These are phyloP conservation scores for Saguinus midas DNA, from an alignment of 2,113 vertebrate genomes.

Conservation along the genomic window DNA sequence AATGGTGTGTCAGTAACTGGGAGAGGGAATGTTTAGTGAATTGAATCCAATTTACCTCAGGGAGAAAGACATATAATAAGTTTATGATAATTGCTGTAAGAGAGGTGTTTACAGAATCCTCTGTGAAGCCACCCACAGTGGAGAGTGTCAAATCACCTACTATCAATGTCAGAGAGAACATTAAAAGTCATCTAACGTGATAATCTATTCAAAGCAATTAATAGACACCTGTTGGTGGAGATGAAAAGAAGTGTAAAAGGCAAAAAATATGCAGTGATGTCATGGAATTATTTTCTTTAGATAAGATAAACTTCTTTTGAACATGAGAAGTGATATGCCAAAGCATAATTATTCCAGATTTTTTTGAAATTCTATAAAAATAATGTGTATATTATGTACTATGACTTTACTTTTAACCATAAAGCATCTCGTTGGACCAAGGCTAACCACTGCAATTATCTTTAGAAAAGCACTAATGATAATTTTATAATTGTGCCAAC, in stretches of 20 bases:
- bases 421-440: not conserved
- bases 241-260: not conserved
- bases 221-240: not conserved
- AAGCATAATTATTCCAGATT: not conserved
- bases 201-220: not conserved
- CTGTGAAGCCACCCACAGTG: not conserved
- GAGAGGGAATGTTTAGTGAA: not conserved
- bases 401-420: not conserved
- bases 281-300: not conserved
- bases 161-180: not conserved
- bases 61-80: not conserved
- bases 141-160: not conserved
- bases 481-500: not conserved
- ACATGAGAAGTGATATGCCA: not conserved
- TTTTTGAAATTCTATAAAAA: not conserved
- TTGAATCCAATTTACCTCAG: not conserved
- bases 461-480: conserved; percentile 19
- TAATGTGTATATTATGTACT: not conserved
- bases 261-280: not conserved
- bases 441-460: not conserved
- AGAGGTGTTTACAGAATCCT: not conserved
- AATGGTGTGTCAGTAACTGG: not conserved
- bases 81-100: not conserved
- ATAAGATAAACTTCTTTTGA: not conserved
- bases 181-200: not conserved